Percentiles rank a stretch among this genome's conserved stretches.
Conservation (phyloP, 2,888 invertebrate species). For the Chirona hameri region DNA sequence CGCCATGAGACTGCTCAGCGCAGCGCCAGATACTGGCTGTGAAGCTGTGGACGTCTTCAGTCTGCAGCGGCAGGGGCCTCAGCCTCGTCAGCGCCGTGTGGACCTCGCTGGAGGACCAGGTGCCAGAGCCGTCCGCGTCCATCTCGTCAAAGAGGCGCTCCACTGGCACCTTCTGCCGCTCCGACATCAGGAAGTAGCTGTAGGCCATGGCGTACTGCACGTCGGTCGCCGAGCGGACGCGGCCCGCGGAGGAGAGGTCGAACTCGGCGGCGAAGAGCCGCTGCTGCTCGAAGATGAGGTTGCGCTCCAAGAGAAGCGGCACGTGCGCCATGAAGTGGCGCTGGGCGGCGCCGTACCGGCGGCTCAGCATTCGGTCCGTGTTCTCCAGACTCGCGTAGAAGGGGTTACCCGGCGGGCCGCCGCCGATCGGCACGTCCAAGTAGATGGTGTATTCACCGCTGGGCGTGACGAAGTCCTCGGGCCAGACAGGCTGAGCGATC, state of each 20-base stretch:
- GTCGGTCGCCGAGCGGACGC: slow-evolving; percentile 61
- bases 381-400: slow-evolving; percentile 54
- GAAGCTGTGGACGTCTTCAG: slow-evolving; percentile 60
- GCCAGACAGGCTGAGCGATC: slow-evolving; percentile 66
- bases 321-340: slow-evolving; percentile 73
- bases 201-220: slow-evolving; percentile 75
- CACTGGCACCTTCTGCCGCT: slow-evolving; percentile 52
- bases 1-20: slow-evolving; percentile 41
- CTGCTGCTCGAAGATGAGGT: slow-evolving; percentile 61
- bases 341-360: slow-evolving; percentile 63
- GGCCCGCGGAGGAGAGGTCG: slow-evolving; percentile 60
- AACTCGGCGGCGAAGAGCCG: slow-evolving; percentile 56
- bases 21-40: slow-evolving; percentile 64
- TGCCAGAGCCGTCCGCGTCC: slow-evolving; percentile 69
- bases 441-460: slow-evolving; percentile 64
- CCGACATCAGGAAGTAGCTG: slow-evolving; percentile 68
- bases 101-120: slow-evolving; percentile 74
- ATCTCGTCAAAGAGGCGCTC: slow-evolving; percentile 65
- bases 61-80: slow-evolving; percentile 64
- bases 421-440: slow-evolving; percentile 63
- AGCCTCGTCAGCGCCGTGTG: slow-evolving; percentile 65
- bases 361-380: slow-evolving; percentile 37
- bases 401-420: slow-evolving; percentile 63
- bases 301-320: slow-evolving; percentile 67
- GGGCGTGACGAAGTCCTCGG: slow-evolving; percentile 64